Evolutionary conservation across 2,797 vertebrate species (phyloP).

Genomic region (Fringilla coelebs): DNA sequence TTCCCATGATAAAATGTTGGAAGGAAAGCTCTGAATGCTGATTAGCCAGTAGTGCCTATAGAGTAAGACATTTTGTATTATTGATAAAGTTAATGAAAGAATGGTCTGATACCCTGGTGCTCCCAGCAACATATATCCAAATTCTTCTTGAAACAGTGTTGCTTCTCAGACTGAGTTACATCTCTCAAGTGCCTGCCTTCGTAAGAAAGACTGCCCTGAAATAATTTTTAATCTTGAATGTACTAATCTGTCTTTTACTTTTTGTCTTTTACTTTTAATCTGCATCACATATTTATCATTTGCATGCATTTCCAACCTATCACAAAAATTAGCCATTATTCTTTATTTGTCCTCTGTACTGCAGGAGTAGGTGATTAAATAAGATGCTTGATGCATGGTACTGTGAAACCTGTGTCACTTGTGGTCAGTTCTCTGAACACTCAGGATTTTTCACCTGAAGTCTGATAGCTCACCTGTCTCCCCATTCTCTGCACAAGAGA

Average conservation of each 20-base stretch:
- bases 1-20: neutral
- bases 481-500: neutral
- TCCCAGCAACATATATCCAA: neutral
- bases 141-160: neutral
- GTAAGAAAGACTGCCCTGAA: neutral
- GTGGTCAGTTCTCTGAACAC: neutral
- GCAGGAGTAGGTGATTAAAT: neutral
- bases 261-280: neutral
- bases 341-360: neutral
- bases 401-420: neutral
- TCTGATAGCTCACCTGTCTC: neutral
- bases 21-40: neutral
- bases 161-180: neutral
- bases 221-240: neutral
- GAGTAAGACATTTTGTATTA: neutral
- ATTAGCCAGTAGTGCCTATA: neutral
- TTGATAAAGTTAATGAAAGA: neutral
- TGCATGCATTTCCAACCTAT: neutral
- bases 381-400: neutral
- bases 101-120: neutral
- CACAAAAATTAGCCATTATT: neutral
- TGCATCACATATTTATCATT: neutral
- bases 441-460: neutral
- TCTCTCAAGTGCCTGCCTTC: neutral
- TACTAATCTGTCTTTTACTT: neutral